A percentile compares a stretch with the other conserved stretches of the same genome.
phyloP scores from a whole-genome alignment of 2,888 invertebrate genomes.

The Drosophila ezoana region DNA sequence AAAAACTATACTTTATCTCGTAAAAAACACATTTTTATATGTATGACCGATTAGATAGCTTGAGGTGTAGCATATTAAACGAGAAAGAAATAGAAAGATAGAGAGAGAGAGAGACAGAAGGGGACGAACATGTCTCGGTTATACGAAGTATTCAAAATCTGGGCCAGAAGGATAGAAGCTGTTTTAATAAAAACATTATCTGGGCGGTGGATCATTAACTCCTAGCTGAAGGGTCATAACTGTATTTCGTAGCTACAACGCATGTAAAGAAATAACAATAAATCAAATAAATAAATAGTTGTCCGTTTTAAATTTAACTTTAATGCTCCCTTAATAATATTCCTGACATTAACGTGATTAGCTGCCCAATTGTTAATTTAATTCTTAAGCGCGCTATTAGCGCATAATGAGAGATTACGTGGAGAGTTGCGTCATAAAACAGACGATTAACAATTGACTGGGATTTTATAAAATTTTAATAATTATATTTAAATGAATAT shows the following conservation, averaged over 20 bases:
- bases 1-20: no score
- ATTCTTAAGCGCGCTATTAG: neutral
- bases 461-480: slow-evolving; percentile 60
- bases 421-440: slow-evolving; percentile 14
- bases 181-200: no score
- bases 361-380: slow-evolving; percentile 2
- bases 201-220: no score
- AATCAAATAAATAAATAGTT: neutral
- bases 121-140: neutral
- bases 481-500: slow-evolving; percentile 64
- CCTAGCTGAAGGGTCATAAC: no score
- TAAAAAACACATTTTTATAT: no score
- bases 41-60: neutral
- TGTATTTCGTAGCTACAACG: no score
- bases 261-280: neutral
- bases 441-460: slow-evolving; percentile 21
- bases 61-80: neutral
- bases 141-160: no score
- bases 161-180: no score
- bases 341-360: neutral
- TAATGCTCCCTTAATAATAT: slow-evolving; percentile 5
- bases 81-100: neutral
- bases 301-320: slow-evolving; percentile 1
- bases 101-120: neutral
- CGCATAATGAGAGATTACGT: neutral